Evolutionary conservation across 2,888 invertebrate genomes (phyloP).

Genomic region (Cataglyphis rosenhaueri): DNA sequence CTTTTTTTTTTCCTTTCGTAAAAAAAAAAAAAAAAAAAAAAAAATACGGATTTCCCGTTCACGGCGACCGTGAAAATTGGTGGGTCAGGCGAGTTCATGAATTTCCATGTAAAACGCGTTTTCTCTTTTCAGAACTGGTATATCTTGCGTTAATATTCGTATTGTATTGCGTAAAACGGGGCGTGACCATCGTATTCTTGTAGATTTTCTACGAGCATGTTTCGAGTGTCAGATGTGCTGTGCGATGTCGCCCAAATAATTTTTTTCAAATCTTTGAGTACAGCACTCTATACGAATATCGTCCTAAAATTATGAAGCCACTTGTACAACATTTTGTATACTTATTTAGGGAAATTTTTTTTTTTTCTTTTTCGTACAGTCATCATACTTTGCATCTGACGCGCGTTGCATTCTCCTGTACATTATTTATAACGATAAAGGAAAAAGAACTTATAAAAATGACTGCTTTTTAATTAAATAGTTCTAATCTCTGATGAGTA

Average conservation of each 20-base stretch:
- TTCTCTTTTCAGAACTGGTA: slow-evolving; percentile 4
- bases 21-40: slow-evolving; percentile 7
- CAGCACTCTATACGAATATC: neutral
- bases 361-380: neutral
- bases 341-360: neutral
- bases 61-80: slow-evolving; percentile 64
- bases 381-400: neutral
- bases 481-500: neutral
- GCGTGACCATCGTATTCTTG: neutral
- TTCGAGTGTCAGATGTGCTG: neutral
- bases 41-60: slow-evolving; percentile 66
- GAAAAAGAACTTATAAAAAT: neutral
- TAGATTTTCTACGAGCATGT: neutral
- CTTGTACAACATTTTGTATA: neutral
- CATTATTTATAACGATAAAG: neutral
- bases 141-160: slow-evolving; percentile 48
- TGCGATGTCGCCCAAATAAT: neutral
- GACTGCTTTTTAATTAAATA: neutral
- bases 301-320: no score
- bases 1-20: slow-evolving; percentile 26
- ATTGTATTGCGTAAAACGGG: slow-evolving; percentile 38
- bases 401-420: neutral
- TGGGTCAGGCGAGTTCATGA: slow-evolving; percentile 48
- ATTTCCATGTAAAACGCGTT: slow-evolving; percentile 72
- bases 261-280: neutral